Evolutionary conservation across 64 coral and sea anemone genomes (phyloP), one percentile per base, ranked within the genome.

Genomic region (Dendrophyllia cribrosa): DNA sequence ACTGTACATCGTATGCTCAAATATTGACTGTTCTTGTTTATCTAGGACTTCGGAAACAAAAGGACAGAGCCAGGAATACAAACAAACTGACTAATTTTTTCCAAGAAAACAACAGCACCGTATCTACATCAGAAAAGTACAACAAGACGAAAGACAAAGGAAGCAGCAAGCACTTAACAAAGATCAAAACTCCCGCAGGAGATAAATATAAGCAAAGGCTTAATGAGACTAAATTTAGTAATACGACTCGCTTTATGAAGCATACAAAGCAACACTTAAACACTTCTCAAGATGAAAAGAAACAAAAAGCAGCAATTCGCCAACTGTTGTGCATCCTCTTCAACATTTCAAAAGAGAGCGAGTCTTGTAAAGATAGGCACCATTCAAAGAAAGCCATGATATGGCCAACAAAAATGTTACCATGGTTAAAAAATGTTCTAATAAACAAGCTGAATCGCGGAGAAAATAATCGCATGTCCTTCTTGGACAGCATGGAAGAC

Each of bases 401-500:
- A 68, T 97, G 95, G 95, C 95, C 95, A 49, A 97, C 93, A 51
- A 97, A 91, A 78, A 97, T 97, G 95, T 76, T 97, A 74, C 95
- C 95, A 9, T 86, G 86, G 92, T 66, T 97, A 70, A 78, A 91
- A 51, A 93, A 88, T 7, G 90, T 94, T 82, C 24, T 97, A 64
- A 80, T 94, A 45, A 91, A 88, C 10, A 97, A 97, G 22, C 71
- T 97, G 7, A 43, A 64, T 45, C 88, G 67, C 9, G 86, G 59
- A 14, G 74, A 50, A 17, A 66, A 26, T 12, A 91, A 91, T 60
- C 83, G 70, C 26, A 63, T 83, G 22, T 47, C 85, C 5, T 74
- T 87, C 6, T 9, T 95, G 26, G 92, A 87, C 12, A 78, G 53
- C 60, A 58, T 66, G 66, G 91, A 90, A 23, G 51, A 82, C 75